A percentile compares a stretch with the other conserved stretches of the same genome.
These are phyloP conservation scores for Ciona savignyi DNA, from an alignment of 23 tunicate species.

Conservation along the genomic window DNA sequence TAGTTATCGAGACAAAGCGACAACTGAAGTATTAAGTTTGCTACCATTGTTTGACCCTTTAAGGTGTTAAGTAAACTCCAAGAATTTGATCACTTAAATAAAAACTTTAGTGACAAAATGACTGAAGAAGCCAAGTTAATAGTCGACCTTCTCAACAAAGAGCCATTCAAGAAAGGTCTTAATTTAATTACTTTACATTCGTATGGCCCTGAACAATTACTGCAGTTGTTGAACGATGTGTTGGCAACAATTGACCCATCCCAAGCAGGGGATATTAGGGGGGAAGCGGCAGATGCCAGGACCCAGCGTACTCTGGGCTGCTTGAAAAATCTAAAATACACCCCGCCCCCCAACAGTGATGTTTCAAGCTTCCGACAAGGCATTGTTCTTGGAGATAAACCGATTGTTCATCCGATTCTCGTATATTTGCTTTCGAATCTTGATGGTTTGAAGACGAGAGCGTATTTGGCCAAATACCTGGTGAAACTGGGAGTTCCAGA, in stretches of 20 bases:
- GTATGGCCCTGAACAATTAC: conserved; percentile 64
- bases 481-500: conserved; percentile 80
- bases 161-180: conserved; percentile 51
- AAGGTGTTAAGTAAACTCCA: no score
- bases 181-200: conserved; percentile 84
- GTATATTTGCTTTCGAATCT: conserved; percentile 58
- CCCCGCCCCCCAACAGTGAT: conserved; percentile 48
- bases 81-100: no score
- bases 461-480: conserved; percentile 73
- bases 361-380: conserved; percentile 88
- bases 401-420: conserved; percentile 58
- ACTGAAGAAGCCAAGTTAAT: conserved; percentile 69
- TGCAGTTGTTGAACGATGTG: conserved; percentile 80
- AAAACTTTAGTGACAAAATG: conserved; percentile 20
- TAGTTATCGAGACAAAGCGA: no score
- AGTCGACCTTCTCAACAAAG: conserved; percentile 68
- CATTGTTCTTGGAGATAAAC: conserved; percentile 82
- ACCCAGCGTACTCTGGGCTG: conserved; percentile 47
- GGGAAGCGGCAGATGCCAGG: conserved; percentile 83
- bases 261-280: conserved; percentile 84
- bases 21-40: no score
- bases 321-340: conserved; percentile 73
- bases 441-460: conserved; percentile 62
- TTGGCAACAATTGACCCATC: conserved; percentile 66
- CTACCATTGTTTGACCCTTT: no score